Evolutionary conservation across 2,888 invertebrate genomes (phyloP).

Genomic region (Uropetala carovei): DNA sequence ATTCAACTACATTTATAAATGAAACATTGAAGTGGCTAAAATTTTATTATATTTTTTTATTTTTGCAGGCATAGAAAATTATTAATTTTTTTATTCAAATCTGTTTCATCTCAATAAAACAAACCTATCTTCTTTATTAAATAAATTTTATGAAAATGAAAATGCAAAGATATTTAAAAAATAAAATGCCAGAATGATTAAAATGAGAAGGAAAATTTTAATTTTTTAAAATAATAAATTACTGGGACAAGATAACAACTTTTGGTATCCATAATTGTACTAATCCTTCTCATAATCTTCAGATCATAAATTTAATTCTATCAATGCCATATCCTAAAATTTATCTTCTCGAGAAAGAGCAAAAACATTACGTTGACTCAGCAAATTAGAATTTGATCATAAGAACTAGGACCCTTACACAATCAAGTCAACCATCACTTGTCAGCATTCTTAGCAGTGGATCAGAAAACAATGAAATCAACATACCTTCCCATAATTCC

Average conservation of each 20-base stretch:
- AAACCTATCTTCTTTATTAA: too few species aligned
- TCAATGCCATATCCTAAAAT: neutral
- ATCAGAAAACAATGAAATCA: neutral
- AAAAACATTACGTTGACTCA: neutral
- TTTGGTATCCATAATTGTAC: neutral
- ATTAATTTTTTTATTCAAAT: too few species aligned
- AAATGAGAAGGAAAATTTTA: neutral
- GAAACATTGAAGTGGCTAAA: too few species aligned
- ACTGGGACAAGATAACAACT: neutral
- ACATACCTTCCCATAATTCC: neutral
- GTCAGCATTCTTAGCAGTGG: neutral
- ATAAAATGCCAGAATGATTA: neutral
- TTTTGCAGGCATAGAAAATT: too few species aligned
- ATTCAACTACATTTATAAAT: too few species aligned
- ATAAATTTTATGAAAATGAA: too few species aligned
- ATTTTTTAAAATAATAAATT: neutral
- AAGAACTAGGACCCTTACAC: neutral
- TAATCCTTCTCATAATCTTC: neutral
- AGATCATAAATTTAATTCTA: neutral
- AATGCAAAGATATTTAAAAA: too few species aligned
- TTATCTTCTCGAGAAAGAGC: neutral
- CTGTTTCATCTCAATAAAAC: too few species aligned
- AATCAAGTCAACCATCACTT: neutral
- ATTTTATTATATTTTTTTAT: too few species aligned
- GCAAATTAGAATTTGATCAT: neutral